Evolutionary conservation across 1,140 invertebrate genomes (phyloP).

Genomic region (Saccostrea echinata): DNA sequence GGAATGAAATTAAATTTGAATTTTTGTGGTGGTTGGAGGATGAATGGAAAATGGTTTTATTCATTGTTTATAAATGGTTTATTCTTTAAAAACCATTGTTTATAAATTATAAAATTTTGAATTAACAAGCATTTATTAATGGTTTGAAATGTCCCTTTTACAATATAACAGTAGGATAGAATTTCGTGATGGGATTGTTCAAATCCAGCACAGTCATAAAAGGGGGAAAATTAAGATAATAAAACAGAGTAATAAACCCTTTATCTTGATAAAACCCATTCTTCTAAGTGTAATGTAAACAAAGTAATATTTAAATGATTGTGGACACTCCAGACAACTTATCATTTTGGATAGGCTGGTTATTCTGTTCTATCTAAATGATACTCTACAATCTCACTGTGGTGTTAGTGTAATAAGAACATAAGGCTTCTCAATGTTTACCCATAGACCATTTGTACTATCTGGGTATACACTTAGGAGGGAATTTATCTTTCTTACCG

Average conservation of each 20-base stretch:
- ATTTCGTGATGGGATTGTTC: background rate
- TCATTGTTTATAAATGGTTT: background rate
- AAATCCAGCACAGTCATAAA: background rate
- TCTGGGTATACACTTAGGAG: background rate
- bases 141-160: too few species aligned
- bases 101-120: too few species aligned
- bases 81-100: too few species aligned
- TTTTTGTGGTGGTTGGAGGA: too few species aligned
- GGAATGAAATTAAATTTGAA: too few species aligned
- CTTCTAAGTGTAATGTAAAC: conserved; percentile 23
- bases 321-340: conserved; percentile 15
- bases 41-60: background rate
- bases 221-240: background rate
- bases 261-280: conserved; percentile 4
- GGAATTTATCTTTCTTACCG: conserved; percentile 4
- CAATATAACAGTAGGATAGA: background rate
- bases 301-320: conserved; percentile 12
- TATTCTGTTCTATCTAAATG: conserved; percentile 3
- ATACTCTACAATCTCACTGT: background rate
- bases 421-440: background rate
- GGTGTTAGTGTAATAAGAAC: background rate
- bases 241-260: background rate
- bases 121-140: too few species aligned
- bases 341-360: conserved; percentile 8
- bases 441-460: background rate